Conservation (phyloP, 2,888 invertebrate species). For the Petrolisthes manimaculis region DNA sequence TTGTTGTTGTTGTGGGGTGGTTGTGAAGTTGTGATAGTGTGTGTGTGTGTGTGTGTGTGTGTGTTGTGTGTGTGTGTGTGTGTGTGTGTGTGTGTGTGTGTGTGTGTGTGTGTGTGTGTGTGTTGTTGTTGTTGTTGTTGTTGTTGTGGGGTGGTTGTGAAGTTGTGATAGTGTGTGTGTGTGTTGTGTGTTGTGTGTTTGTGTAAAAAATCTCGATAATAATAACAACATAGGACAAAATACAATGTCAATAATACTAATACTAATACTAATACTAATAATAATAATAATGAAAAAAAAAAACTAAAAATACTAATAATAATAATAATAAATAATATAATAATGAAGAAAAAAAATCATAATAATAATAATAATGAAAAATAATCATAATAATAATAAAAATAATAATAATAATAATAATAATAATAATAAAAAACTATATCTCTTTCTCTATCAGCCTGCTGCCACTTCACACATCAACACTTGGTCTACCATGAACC, state of each 20-base stretch:
- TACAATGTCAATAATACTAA: not conserved
- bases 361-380: not conserved
- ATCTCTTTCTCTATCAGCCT: no score
- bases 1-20: no score
- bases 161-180: not conserved
- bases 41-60: conserved; percentile 1
- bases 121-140: not conserved
- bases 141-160: not conserved
- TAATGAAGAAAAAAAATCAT: not conserved
- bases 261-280: not conserved
- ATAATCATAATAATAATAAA: no score
- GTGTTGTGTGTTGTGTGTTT: not conserved
- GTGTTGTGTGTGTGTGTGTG: not conserved
- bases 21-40: not conserved
- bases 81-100: not conserved
- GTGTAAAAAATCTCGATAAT: no score
- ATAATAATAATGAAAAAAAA: not conserved
- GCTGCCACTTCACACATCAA: no score
- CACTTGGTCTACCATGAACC: no score
- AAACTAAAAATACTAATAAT: not conserved
- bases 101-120: not conserved
- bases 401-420: not conserved
- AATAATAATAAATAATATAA: not conserved
- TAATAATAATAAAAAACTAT: not conserved
- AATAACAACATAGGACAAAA: no score